phyloP scores from a whole-genome alignment of 2,797 vertebrate species.

The Chelonia mydas region DNA sequence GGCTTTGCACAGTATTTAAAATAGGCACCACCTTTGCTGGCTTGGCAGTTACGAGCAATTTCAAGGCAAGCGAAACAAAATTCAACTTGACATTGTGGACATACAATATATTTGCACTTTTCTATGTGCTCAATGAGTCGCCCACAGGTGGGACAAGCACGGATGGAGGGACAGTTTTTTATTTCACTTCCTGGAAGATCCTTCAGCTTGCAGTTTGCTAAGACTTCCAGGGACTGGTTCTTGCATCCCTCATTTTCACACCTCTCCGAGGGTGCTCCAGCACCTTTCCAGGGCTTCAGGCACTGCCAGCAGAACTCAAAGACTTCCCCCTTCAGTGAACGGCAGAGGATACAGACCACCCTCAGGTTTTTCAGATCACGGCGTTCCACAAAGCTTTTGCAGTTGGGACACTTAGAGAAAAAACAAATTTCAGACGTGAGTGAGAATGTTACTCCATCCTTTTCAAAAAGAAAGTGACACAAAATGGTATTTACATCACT shows the following conservation, averaged over 20 bases:
- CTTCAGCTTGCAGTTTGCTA: conserved; percentile 61
- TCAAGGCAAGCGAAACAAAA: conserved; percentile 87
- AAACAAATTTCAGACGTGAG: background rate
- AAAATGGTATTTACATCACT: background rate
- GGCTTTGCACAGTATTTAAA: conserved; percentile 72
- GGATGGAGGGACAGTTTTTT: conserved; percentile 71
- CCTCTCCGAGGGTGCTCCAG: conserved; percentile 58
- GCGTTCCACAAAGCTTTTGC: conserved; percentile 74
- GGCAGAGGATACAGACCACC: conserved; percentile 78
- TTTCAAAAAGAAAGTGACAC: background rate
- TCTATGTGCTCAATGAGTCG: conserved; percentile 79
- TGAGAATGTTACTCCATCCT: background rate
- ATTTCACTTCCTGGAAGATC: conserved; percentile 45
- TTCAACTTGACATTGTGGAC: conserved; percentile 79
- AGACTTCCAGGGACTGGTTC: conserved; percentile 67
- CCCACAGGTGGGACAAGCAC: conserved; percentile 84
- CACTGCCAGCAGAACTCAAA: conserved; percentile 84
- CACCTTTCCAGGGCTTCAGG: conserved; percentile 77
- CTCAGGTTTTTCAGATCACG: conserved; percentile 69
- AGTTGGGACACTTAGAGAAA: conserved; percentile 79
- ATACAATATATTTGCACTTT: conserved; percentile 81
- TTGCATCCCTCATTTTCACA: conserved; percentile 76
- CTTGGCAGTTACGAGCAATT: conserved; percentile 62
- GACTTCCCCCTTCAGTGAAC: rapidly evolving
- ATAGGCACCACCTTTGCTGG: conserved; percentile 43